phyloP scores from a whole-genome alignment of 2,797 vertebrate species.

The Aulostomus chinensis region DNA sequence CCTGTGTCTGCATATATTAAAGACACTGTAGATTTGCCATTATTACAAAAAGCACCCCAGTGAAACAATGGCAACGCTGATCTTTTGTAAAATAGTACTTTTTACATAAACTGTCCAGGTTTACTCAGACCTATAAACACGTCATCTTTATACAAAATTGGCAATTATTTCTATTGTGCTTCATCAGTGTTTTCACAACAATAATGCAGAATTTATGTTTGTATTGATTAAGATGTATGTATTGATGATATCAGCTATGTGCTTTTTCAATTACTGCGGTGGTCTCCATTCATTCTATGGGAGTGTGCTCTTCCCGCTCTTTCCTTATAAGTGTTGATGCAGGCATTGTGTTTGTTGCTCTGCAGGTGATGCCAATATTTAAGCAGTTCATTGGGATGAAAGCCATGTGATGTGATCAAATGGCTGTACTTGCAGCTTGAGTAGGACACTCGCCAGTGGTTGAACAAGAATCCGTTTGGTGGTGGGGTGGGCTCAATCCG shows the following conservation, averaged over 20 bases:
- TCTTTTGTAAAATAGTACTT: slow-evolving; percentile 20
- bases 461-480: slow-evolving; percentile 93
- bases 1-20: too few species aligned
- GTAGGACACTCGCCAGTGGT: slow-evolving; percentile 97
- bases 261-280: slow-evolving; percentile 1
- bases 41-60: too few species aligned
- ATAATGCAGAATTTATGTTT: neutral
- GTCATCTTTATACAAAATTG: slow-evolving; percentile 19
- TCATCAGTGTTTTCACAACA: neutral
- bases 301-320: slow-evolving; percentile 80
- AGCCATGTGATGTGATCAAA: slow-evolving; percentile 97
- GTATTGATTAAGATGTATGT: neutral
- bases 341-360: slow-evolving; percentile 93
- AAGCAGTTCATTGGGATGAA: slow-evolving; percentile 92
- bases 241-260: too few species aligned
- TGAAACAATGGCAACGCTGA: neutral
- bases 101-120: slow-evolving; percentile 6
- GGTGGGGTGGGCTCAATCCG: slow-evolving; percentile 89
- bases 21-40: too few species aligned
- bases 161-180: neutral
- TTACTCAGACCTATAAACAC: neutral
- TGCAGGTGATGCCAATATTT: slow-evolving; percentile 97
- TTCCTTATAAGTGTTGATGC: slow-evolving; percentile 83
- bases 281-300: slow-evolving; percentile 76
- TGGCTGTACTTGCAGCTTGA: slow-evolving; percentile 98